Evolutionary conservation across 2,888 invertebrate genomes (phyloP).

Genomic region (Synanthedon tipuliformis): DNA sequence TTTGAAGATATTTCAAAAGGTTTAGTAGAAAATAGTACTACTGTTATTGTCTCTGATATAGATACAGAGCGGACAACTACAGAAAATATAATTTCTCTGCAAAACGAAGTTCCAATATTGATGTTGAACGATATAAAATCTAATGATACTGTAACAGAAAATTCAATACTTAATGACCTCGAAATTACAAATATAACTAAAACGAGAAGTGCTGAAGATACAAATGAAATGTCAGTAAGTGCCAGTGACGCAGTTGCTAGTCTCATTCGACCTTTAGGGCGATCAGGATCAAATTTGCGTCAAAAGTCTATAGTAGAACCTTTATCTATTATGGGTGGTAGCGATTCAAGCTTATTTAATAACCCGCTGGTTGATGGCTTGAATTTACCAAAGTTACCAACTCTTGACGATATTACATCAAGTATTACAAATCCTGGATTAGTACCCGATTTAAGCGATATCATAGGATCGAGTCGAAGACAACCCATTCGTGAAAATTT

Average conservation of each 20-base stretch:
- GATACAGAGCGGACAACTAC: no score
- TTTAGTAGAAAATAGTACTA: no score
- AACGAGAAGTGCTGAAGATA: neutral
- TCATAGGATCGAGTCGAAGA: neutral
- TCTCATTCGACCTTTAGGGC: neutral
- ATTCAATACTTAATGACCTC: no score
- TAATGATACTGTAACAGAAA: no score
- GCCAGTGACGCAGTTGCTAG: constrained; percentile 25
- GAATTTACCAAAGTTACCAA: constrained; percentile 16
- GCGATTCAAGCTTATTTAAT: constrained; percentile 7
- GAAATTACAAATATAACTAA: no score
- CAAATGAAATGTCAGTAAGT: neutral
- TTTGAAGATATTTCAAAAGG: no score
- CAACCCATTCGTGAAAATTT: neutral
- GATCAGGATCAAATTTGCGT: neutral
- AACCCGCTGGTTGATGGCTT: constrained; percentile 9
- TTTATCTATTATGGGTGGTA: constrained; percentile 7
- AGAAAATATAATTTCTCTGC: no score
- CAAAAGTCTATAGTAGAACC: constrained; percentile 15
- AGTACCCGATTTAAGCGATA: neutral
- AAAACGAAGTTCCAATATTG: no score
- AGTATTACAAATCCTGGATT: constrained; percentile 15
- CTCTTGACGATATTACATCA: constrained; percentile 22
- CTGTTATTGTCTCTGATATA: no score
- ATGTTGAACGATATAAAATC: no score